Conservation (phyloP, 2,888 invertebrate genomes). For the Amiota mariae region DNA sequence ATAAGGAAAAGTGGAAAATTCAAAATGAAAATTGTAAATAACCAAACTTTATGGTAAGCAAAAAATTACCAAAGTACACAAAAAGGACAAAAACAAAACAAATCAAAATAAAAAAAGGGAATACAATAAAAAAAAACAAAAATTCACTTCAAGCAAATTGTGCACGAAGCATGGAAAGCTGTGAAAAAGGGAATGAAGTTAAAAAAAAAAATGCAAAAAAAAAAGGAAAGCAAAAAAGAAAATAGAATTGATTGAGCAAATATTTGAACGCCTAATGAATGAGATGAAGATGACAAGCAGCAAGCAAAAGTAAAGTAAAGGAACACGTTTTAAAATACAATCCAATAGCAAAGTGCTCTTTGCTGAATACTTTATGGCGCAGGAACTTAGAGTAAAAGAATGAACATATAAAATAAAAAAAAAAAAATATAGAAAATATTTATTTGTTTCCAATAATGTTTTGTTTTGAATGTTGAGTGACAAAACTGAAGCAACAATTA, state of each 20-base stretch:
- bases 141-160: background rate
- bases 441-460: no score
- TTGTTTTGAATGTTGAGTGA: background rate
- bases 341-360: background rate
- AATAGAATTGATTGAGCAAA: constrained; percentile 46
- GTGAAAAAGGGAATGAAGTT: background rate
- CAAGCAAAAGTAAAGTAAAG: background rate
- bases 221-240: constrained; percentile 10
- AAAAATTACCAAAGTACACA: constrained; percentile 25
- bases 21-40: constrained; percentile 30
- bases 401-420: background rate
- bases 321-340: background rate
- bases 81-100: constrained; percentile 21
- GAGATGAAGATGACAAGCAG: constrained; percentile 8
- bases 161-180: background rate
- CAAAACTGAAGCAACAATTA: background rate
- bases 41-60: constrained; percentile 28
- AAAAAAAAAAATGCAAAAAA: constrained; percentile 11
- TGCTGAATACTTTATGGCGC: background rate
- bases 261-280: constrained; percentile 48
- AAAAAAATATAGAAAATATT: background rate
- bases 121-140: constrained; percentile 1
- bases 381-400: background rate
- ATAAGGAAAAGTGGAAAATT: constrained; percentile 21
- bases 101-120: background rate